Conservation (phyloP, 1,140 invertebrate genomes). For the Eupristina koningsbergeri region DNA sequence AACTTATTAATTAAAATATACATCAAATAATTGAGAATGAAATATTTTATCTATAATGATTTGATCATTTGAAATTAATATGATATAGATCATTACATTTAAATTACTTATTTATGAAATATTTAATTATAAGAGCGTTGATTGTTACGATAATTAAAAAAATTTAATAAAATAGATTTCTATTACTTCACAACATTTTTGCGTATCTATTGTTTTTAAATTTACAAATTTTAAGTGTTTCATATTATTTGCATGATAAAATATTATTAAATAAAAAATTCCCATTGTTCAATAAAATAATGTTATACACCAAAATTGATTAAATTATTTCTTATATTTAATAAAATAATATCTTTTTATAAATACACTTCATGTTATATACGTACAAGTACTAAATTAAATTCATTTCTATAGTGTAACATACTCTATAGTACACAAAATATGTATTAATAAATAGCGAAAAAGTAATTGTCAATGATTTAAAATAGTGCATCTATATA, state of each 20-base stretch:
- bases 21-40: neutral
- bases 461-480: slow-evolving; percentile 24
- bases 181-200: neutral
- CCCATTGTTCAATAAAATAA: neutral
- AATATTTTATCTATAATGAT: neutral
- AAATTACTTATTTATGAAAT: neutral
- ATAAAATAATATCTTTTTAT: neutral
- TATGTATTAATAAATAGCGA: neutral
- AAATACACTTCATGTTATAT: neutral
- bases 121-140: too few species aligned
- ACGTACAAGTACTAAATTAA: neutral
- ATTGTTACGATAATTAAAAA: too few species aligned
- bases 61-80: neutral
- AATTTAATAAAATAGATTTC: neutral
- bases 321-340: neutral
- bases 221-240: too few species aligned
- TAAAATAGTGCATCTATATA: neutral
- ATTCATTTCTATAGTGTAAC: neutral
- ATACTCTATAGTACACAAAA: neutral
- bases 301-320: neutral
- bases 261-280: too few species aligned
- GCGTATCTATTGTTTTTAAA: too few species aligned
- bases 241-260: too few species aligned
- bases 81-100: neutral
- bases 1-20: neutral